Conservation (phyloP, 1,140 invertebrate species). For the Pogonomyrmex barbatus region DNA sequence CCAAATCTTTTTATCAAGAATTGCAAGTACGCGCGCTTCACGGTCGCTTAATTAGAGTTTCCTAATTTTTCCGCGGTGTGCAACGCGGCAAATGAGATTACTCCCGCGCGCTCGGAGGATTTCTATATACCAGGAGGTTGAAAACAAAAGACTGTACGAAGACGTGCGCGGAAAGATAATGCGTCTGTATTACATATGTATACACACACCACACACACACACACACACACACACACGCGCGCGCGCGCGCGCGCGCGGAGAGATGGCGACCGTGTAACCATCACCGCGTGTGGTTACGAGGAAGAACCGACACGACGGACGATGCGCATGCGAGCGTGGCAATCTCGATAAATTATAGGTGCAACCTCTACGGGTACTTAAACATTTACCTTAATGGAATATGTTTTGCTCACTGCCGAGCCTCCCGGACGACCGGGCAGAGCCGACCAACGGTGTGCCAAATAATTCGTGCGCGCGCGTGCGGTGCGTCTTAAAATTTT, state of each 20-base stretch:
- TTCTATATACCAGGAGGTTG: constrained; percentile 1
- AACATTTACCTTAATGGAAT: constrained; percentile 73
- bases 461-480: constrained; percentile 48
- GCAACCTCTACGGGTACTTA: constrained; percentile 40
- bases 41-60: constrained; percentile 41
- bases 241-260: not conserved
- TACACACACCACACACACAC: not conserved
- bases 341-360: constrained; percentile 66
- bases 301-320: constrained; percentile 22
- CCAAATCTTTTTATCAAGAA: constrained; percentile 22
- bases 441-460: constrained; percentile 23
- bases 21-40: not conserved
- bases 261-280: constrained; percentile 3
- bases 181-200: not conserved
- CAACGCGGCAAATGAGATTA: constrained; percentile 31
- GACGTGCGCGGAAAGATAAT: constrained; percentile 32
- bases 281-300: not conserved
- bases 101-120: not conserved
- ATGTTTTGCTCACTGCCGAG: constrained; percentile 45
- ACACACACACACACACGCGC: not conserved
- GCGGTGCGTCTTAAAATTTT: constrained; percentile 49
- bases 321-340: not conserved
- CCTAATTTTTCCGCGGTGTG: constrained; percentile 39
- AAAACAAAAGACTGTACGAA: constrained; percentile 47
- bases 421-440: constrained; percentile 7